Conservation (phyloP, 2,113 vertebrate genomes). For the Mixornis gularis region DNA sequence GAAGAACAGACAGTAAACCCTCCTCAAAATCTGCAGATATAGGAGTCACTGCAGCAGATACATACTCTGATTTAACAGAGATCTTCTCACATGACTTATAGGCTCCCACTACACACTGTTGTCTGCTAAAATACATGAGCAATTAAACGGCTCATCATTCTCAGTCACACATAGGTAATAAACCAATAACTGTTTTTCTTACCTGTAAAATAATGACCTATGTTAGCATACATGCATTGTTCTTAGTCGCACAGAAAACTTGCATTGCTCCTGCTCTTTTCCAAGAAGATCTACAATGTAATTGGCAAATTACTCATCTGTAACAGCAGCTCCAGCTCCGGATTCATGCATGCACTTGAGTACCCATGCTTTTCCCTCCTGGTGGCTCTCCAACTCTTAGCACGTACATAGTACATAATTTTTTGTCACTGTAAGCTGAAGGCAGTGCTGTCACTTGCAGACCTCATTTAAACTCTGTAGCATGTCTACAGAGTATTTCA, state of each 20-base stretch:
- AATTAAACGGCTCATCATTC: background rate
- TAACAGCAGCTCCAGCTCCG: background rate
- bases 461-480: background rate
- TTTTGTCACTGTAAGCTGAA: background rate
- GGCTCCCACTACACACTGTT: background rate
- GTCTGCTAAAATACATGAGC: background rate
- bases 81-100: background rate
- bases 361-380: background rate
- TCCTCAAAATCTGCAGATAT: background rate
- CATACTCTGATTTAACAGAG: background rate
- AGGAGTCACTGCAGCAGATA: background rate
- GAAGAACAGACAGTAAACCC: background rate
- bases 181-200: background rate
- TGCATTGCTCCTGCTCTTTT: background rate
- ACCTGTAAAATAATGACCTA: background rate
- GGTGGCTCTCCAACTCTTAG: background rate
- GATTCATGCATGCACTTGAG: background rate
- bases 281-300: background rate
- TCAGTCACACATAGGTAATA: background rate
- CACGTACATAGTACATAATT: accelerated
- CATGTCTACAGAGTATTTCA: background rate
- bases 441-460: background rate
- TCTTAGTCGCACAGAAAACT: background rate
- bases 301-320: background rate
- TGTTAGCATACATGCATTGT: background rate